Evolutionary conservation across 2,888 invertebrate species (phyloP).

Genomic region (Dilophus febrilis): DNA sequence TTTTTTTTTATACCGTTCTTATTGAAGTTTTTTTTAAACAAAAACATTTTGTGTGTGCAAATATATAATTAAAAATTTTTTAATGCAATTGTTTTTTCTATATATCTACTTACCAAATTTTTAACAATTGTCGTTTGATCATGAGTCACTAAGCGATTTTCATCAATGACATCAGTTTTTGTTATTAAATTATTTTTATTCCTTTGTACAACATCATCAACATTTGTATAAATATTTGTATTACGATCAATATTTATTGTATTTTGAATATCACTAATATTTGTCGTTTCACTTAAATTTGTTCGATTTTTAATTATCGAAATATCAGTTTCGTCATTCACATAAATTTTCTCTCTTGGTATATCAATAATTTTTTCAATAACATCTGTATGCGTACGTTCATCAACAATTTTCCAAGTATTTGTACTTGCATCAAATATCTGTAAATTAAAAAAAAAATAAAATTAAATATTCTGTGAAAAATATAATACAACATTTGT

Average conservation of each 20-base stretch:
- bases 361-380: conserved; percentile 29
- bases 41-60: no score
- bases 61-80: no score
- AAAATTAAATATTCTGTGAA: conserved; percentile 1
- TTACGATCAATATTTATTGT: conserved; percentile 5
- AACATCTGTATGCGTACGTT: conserved; percentile 29
- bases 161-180: conserved; percentile 31
- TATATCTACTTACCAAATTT: background rate
- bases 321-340: conserved; percentile 30
- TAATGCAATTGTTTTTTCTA: background rate
- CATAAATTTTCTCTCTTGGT: conserved; percentile 25
- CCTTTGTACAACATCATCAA: conserved; percentile 36
- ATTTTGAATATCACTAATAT: conserved; percentile 7
- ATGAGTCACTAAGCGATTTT: conserved; percentile 28
- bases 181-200: no score
- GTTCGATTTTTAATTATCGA: conserved; percentile 19
- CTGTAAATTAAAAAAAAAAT: conserved; percentile 12
- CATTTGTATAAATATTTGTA: conserved; percentile 27
- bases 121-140: conserved; percentile 9
- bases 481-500: background rate
- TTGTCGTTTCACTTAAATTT: conserved; percentile 9
- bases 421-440: conserved; percentile 31
- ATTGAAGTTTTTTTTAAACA: no score
- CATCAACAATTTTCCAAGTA: conserved; percentile 30
- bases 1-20: no score